These are phyloP conservation scores for Myioborus miniatus DNA, from an alignment of 2,797 vertebrate species.

Conservation along the genomic window DNA sequence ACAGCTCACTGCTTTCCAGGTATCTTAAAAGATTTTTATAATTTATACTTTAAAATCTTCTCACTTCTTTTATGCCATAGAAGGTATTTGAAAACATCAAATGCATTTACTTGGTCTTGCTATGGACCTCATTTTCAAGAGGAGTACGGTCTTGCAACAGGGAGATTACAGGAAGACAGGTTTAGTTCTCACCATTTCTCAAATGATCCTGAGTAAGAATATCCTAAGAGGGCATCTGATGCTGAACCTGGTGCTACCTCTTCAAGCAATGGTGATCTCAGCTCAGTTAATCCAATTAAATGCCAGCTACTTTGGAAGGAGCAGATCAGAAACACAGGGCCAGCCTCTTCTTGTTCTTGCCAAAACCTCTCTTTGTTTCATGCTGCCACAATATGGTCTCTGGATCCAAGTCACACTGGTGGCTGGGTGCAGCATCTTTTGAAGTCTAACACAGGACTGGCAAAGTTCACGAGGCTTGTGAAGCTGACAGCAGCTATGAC, in stretches of 20 bases:
- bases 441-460: slow-evolving; percentile 27
- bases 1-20: background rate
- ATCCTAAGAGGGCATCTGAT: background rate
- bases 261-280: background rate
- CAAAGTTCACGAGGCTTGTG: background rate
- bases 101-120: background rate
- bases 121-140: background rate
- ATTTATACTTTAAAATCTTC: background rate
- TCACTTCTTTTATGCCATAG: background rate
- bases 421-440: background rate
- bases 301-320: background rate
- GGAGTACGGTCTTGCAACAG: background rate
- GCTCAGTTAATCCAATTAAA: background rate
- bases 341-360: background rate
- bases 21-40: background rate
- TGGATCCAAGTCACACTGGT: background rate
- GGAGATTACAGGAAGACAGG: background rate
- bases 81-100: background rate
- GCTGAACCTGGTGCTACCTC: background rate
- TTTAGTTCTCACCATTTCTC: background rate
- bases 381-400: background rate
- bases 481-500: slow-evolving; percentile 37
- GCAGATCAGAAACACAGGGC: background rate
- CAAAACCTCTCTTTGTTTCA: background rate
- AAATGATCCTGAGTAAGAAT: background rate